A percentile compares a stretch with the other conserved stretches of the same genome.
Conservation (phyloP, 2,113 vertebrate genomes). For the Nothocercus julius region DNA sequence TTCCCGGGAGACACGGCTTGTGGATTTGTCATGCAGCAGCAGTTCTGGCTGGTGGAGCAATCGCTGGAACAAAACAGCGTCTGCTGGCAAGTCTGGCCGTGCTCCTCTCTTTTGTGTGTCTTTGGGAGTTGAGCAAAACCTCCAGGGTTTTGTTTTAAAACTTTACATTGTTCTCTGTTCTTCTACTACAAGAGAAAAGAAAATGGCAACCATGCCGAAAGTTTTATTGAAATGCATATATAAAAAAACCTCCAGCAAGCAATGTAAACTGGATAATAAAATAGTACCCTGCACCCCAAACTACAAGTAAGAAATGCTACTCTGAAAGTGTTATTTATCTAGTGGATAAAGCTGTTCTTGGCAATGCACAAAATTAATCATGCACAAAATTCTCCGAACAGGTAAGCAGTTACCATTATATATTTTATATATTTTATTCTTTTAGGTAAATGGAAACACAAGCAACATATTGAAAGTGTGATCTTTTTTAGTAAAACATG, state of each 20-base stretch:
- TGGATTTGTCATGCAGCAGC: neutral
- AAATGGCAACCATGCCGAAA: neutral
- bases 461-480: neutral
- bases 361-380: slow-evolving; percentile 46
- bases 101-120: neutral
- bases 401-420: neutral
- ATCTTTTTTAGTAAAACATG: neutral
- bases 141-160: slow-evolving; percentile 13
- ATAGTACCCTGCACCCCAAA: neutral
- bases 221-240: neutral
- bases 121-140: neutral
- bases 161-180: neutral
- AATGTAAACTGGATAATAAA: slow-evolving; percentile 33
- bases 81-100: neutral
- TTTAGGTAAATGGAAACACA: slow-evolving; percentile 1
- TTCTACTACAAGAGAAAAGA: neutral
- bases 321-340: slow-evolving; percentile 15
- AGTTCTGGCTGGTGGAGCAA: neutral
- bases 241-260: neutral
- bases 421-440: neutral
- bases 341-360: slow-evolving; percentile 13
- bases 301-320: neutral
- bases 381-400: neutral
- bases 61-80: neutral
- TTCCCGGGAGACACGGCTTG: neutral